Conservation (phyloP, 2,888 invertebrate species). For the Arge pagana region DNA sequence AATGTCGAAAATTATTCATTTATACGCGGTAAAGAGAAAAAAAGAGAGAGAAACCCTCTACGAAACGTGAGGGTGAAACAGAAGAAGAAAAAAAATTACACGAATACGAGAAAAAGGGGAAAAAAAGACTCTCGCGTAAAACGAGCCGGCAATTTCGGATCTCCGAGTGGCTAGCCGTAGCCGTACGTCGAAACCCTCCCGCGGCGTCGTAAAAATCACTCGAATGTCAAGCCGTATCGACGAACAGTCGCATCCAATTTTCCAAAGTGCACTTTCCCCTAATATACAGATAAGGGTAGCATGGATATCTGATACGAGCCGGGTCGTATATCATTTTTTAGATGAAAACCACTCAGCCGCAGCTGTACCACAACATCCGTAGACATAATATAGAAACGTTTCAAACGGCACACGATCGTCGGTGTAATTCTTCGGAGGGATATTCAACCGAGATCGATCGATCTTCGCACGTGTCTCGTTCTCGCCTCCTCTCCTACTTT, state of each 20-base stretch:
- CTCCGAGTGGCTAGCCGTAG: too few species aligned
- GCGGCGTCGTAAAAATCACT: slow-evolving; percentile 2
- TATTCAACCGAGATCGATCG: slow-evolving; percentile 33
- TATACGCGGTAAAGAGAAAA: background rate
- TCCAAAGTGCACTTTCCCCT: slow-evolving; percentile 40
- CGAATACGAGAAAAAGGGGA: too few species aligned
- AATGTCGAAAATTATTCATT: too few species aligned
- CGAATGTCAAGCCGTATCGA: slow-evolving; percentile 31
- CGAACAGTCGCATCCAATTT: slow-evolving; percentile 39
- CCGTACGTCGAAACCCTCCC: too few species aligned
- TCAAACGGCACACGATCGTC: too few species aligned
- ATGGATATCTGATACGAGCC: slow-evolving; percentile 28
- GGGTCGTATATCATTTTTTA: slow-evolving; percentile 21
- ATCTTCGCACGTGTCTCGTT: slow-evolving; percentile 19
- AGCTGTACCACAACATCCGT: slow-evolving; percentile 8
- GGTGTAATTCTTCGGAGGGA: slow-evolving; percentile 1
- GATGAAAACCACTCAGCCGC: background rate
- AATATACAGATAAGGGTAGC: background rate
- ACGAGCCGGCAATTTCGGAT: background rate
- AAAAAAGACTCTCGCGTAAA: too few species aligned
- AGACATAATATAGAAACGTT: background rate
- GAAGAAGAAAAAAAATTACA: too few species aligned
- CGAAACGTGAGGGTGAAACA: too few species aligned
- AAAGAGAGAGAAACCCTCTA: background rate
- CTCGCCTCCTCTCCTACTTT: background rate